A percentile compares a stretch with the other conserved stretches of the same genome.
Conservation (phyloP, 1,140 invertebrate genomes). For the Diorhabda elongata region DNA sequence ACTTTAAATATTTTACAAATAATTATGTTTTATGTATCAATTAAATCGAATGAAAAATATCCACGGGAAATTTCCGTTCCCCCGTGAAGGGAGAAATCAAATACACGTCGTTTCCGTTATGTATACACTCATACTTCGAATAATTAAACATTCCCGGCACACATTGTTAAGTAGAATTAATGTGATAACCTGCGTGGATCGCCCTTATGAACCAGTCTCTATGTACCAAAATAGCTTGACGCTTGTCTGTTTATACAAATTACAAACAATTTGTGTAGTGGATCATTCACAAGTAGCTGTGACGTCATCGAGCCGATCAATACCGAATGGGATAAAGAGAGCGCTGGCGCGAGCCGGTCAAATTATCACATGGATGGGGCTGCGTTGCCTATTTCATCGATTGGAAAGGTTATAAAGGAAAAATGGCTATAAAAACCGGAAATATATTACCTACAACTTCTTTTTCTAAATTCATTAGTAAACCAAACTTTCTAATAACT, state of each 20-base stretch:
- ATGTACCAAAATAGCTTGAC: slow-evolving; percentile 13
- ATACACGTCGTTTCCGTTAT: not conserved
- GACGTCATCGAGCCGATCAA: slow-evolving; percentile 44
- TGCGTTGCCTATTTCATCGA: not conserved
- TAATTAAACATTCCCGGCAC: slow-evolving; percentile 18
- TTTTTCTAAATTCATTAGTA: not conserved
- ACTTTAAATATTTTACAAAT: not conserved
- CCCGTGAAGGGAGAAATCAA: not conserved
- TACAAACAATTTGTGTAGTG: slow-evolving; percentile 36
- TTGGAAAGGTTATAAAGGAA: not conserved
- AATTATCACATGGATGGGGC: slow-evolving; percentile 34
- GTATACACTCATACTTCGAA: slow-evolving; percentile 10
- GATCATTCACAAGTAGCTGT: slow-evolving; percentile 44
- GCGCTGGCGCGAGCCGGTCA: slow-evolving; percentile 31
- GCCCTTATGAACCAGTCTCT: slow-evolving; percentile 1
- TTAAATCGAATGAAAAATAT: too few species aligned
- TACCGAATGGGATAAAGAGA: slow-evolving; percentile 32
- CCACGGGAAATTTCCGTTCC: not conserved
- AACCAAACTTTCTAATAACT: not conserved
- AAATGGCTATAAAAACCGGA: not conserved
- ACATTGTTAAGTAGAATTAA: slow-evolving; percentile 19
- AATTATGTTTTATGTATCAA: not conserved
- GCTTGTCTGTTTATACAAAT: slow-evolving; percentile 26
- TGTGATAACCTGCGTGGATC: not conserved
- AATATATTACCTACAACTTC: not conserved